A percentile compares a stretch with the other conserved stretches of the same genome.
phyloP scores from a whole-genome alignment of 2,888 invertebrate species.

The Drosophila phalerata region DNA sequence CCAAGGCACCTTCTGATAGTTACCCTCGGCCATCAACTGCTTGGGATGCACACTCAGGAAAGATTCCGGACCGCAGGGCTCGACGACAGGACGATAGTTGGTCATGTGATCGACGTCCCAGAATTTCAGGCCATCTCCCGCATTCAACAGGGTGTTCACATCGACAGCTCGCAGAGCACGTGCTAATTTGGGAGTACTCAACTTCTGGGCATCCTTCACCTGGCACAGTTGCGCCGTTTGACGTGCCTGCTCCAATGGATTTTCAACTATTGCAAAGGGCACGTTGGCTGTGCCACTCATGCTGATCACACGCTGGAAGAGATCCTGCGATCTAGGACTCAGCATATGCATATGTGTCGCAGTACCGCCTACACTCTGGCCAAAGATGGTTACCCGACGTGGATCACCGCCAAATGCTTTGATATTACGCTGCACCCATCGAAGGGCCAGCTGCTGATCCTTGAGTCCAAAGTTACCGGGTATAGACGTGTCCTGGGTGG shows the following conservation, averaged over 20 bases:
- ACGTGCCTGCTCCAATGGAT: slow-evolving; percentile 82
- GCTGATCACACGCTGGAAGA: slow-evolving; percentile 86
- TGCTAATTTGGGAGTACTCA: slow-evolving; percentile 82
- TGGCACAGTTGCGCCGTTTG: slow-evolving; percentile 85
- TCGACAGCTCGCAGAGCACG: slow-evolving; percentile 85
- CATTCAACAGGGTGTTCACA: slow-evolving; percentile 83
- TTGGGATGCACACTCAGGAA: slow-evolving; percentile 86
- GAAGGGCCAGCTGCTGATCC: slow-evolving; percentile 86
- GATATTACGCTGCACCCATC: slow-evolving; percentile 86
- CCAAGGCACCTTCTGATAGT: slow-evolving; percentile 86
- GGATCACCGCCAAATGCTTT: slow-evolving; percentile 85
- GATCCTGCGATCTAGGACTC: slow-evolving; percentile 85
- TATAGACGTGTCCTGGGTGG: slow-evolving; percentile 85
- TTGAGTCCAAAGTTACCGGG: slow-evolving; percentile 87
- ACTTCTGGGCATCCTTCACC: slow-evolving; percentile 77
- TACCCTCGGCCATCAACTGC: slow-evolving; percentile 83
- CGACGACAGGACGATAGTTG: slow-evolving; percentile 86
- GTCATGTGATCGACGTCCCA: slow-evolving; percentile 86
- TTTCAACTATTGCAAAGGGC: slow-evolving; percentile 79
- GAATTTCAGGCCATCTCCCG: slow-evolving; percentile 86
- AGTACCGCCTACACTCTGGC: slow-evolving; percentile 86
- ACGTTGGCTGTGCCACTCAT: slow-evolving; percentile 86
- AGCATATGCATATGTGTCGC: slow-evolving; percentile 86
- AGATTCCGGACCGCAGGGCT: slow-evolving; percentile 82
- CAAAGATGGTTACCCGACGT: slow-evolving; percentile 85